phyloP scores from a whole-genome alignment of 2,888 invertebrate genomes.

The Platerodrilus igneus region DNA sequence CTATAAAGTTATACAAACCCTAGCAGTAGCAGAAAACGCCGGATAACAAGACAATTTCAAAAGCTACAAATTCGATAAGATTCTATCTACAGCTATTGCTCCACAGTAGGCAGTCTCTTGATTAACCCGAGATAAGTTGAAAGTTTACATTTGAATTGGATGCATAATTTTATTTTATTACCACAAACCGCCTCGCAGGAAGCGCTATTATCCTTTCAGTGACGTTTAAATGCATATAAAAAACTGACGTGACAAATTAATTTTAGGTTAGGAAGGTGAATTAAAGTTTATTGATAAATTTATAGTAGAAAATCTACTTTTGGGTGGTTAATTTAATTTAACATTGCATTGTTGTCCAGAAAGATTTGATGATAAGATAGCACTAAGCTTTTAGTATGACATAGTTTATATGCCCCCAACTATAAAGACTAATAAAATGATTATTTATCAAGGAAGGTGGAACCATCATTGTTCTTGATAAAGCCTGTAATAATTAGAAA shows the following conservation, averaged over 20 bases:
- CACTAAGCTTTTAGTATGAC: no score
- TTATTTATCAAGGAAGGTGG: no score
- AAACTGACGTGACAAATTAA: constrained; percentile 21
- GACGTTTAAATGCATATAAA: constrained; percentile 18
- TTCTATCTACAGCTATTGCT: constrained; percentile 21
- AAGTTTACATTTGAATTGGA: constrained; percentile 23
- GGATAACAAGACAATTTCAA: constrained; percentile 19
- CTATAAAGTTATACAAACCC: no score
- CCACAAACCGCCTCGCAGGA: constrained; percentile 16
- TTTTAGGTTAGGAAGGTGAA: constrained; percentile 13
- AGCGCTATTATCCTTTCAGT: constrained; percentile 10
- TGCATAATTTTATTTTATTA: constrained; percentile 23
- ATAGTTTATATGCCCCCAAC: no score
- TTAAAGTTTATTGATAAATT: constrained; percentile 15
- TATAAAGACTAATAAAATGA: no score
- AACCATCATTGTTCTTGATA: no score
- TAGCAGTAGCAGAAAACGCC: no score
- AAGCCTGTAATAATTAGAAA: no score
- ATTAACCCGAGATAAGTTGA: constrained; percentile 22
- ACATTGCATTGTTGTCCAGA: no score
- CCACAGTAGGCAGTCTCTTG: constrained; percentile 20
- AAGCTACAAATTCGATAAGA: constrained; percentile 21
- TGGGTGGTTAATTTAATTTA: constrained; percentile 3
- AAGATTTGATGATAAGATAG: no score
- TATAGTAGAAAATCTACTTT: not conserved